A percentile compares a stretch with the other conserved stretches of the same genome.
phyloP scores from a whole-genome alignment of 2,888 invertebrate species.

The Drosophila rubida region DNA sequence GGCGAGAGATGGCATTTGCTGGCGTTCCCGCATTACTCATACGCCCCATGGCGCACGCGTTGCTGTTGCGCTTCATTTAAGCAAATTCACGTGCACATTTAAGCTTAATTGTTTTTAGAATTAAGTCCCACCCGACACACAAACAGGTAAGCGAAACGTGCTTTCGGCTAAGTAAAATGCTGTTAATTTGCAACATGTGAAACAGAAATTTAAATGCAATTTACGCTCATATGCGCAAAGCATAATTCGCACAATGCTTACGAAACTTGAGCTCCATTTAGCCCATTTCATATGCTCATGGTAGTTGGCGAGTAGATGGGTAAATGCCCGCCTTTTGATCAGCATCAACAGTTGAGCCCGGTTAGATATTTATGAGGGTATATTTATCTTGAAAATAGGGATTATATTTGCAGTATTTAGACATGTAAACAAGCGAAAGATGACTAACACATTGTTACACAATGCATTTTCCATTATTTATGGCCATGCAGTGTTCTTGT shows the following conservation, averaged over 20 bases:
- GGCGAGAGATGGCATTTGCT: slow-evolving; percentile 30
- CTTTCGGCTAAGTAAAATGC: slow-evolving; percentile 27
- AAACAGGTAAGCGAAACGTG: slow-evolving; percentile 53
- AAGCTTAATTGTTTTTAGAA: slow-evolving; percentile 66
- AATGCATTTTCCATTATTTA: neutral
- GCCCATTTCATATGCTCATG: neutral
- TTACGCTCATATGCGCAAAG: slow-evolving; percentile 11
- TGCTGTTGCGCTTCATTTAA: slow-evolving; percentile 54
- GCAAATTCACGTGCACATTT: slow-evolving; percentile 71
- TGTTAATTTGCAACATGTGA: slow-evolving; percentile 44
- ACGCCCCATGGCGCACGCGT: slow-evolving; percentile 53
- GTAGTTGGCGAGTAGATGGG: neutral
- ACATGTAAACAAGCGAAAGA: neutral
- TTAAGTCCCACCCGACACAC: slow-evolving; percentile 33
- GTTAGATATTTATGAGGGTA: neutral
- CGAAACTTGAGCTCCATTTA: neutral
- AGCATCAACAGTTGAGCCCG: neutral
- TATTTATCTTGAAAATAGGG: neutral
- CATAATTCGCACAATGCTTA: slow-evolving; percentile 2
- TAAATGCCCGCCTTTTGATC: neutral
- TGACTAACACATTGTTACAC: neutral
- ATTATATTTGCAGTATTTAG: too few relatives aligned
- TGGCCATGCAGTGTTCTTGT: neutral
- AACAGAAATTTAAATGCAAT: slow-evolving; percentile 16
- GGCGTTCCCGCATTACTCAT: slow-evolving; percentile 62